Conservation (phyloP, 2,113 vertebrate species). For the Leuciscus idus region DNA sequence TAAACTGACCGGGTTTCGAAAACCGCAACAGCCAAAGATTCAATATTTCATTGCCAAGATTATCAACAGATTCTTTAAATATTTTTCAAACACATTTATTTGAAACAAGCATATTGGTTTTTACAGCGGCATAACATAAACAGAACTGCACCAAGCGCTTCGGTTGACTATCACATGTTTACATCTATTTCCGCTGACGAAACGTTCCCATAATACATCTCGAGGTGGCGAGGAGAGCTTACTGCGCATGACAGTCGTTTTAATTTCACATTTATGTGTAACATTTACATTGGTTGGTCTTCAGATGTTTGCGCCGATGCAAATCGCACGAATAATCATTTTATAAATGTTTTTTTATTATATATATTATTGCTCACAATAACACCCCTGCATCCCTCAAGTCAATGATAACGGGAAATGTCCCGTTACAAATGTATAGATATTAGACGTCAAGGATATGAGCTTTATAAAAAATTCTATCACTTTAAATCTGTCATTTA, state of each 20-base stretch:
- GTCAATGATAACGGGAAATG: background rate
- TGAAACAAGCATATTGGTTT: background rate
- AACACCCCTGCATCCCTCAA: background rate
- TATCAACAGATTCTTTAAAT: background rate
- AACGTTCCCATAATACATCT: conserved; percentile 24
- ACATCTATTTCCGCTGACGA: conserved; percentile 42
- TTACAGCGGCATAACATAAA: background rate
- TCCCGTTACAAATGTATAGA: background rate
- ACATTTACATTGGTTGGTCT: conserved; percentile 5
- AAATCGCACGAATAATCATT: background rate
- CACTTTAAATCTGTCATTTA: background rate
- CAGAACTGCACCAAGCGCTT: background rate
- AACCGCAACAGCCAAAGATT: background rate
- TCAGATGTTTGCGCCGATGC: background rate
- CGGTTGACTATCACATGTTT: conserved; percentile 26
- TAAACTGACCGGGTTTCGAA: background rate
- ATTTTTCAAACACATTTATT: conserved; percentile 16
- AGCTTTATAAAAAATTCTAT: background rate
- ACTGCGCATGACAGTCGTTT: conserved; percentile 20
- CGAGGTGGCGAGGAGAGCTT: background rate
- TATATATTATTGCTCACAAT: background rate
- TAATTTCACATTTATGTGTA: conserved; percentile 25
- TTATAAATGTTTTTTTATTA: background rate
- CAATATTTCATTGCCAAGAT: background rate
- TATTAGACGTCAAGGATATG: background rate